phyloP scores from a whole-genome alignment of 1,140 invertebrate genomes.

The Hypsibius dujardini region DNA sequence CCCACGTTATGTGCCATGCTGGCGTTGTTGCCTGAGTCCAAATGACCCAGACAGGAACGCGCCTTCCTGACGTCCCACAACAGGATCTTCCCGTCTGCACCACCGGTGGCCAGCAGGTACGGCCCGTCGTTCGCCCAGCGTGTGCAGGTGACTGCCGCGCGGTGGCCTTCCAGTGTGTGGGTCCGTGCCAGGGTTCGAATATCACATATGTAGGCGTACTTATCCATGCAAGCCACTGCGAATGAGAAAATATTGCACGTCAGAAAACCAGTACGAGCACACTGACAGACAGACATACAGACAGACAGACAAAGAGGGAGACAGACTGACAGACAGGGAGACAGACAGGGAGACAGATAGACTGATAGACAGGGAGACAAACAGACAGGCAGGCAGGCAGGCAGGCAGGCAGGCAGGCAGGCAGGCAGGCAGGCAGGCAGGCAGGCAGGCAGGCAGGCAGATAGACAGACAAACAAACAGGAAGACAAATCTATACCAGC shows the following conservation, averaged over 20 bases:
- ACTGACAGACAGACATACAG: too few relatives aligned
- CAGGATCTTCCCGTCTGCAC: constrained; percentile 33
- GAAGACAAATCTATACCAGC: too few relatives aligned
- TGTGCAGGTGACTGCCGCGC: constrained; percentile 29
- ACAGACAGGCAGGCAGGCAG: too few relatives aligned
- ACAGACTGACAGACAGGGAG: background rate
- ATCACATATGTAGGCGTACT: constrained; percentile 27
- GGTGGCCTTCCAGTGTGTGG: constrained; percentile 36
- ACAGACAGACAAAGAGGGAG: background rate
- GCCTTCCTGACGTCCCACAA: constrained; percentile 37
- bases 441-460: too few relatives aligned
- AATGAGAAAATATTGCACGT: too few relatives aligned
- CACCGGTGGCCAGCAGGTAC: constrained; percentile 36
- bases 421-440: too few relatives aligned
- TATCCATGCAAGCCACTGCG: background rate
- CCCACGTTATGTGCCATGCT: background rate
- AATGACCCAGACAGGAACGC: background rate
- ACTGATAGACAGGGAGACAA: too few relatives aligned
- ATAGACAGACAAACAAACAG: too few relatives aligned
- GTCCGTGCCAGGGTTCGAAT: constrained; percentile 34
- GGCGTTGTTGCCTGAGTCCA: background rate
- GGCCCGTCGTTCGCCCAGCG: constrained; percentile 37
- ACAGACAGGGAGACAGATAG: too few relatives aligned
- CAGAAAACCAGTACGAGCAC: too few relatives aligned
- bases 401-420: too few relatives aligned